Conservation (phyloP, 2,113 vertebrate species). For the Willisornis vidua region DNA sequence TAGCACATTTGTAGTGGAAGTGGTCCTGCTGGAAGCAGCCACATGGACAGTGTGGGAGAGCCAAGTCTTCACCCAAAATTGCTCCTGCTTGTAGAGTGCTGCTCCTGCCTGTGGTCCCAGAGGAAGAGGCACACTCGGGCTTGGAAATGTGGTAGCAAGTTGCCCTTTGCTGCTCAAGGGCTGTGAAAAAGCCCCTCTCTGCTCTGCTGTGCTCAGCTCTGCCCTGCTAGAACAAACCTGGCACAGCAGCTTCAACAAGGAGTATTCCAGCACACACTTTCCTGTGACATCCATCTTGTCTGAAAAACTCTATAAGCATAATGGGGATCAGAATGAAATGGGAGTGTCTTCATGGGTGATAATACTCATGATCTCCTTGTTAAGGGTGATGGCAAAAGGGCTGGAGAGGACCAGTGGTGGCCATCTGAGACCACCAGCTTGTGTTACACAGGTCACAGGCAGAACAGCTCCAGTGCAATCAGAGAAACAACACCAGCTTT, state of each 20-base stretch:
- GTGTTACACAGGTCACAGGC: background rate
- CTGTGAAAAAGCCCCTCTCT: background rate
- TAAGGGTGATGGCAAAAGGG: background rate
- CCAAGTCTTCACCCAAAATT: background rate
- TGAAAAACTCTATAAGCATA: fast-evolving
- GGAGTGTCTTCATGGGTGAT: background rate
- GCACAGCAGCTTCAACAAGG: background rate
- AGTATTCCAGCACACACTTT: background rate
- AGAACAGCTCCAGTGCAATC: background rate
- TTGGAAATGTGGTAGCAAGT: background rate
- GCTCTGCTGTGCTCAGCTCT: background rate
- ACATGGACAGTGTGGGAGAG: background rate
- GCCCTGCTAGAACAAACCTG: background rate
- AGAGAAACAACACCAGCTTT: background rate
- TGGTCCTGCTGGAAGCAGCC: background rate
- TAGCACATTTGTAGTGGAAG: background rate
- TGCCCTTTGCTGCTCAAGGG: background rate
- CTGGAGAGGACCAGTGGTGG: background rate
- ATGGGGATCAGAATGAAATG: background rate
- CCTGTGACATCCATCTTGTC: background rate
- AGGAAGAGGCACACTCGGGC: background rate
- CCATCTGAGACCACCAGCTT: background rate
- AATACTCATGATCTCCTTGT: background rate
- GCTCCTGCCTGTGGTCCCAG: background rate
- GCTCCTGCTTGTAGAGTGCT: background rate